Conservation (phyloP, 2,888 invertebrate genomes). For the Cosmopolites sordidus region DNA sequence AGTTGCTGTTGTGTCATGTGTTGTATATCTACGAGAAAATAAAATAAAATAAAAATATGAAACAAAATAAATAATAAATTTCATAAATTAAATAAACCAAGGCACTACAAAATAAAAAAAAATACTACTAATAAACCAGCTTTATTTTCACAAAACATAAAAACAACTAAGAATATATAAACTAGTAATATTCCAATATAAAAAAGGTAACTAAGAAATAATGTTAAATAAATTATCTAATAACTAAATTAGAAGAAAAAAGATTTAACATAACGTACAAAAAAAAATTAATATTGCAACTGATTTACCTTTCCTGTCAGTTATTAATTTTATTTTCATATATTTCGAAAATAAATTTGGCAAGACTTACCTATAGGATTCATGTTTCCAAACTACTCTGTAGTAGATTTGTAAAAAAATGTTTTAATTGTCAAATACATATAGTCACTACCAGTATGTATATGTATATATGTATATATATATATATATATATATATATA, state of each 20-base stretch:
- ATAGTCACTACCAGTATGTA: no score
- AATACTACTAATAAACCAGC: constrained; percentile 30
- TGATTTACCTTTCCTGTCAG: constrained; percentile 24
- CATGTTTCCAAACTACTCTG: no score
- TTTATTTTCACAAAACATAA: constrained; percentile 29
- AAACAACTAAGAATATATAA: constrained; percentile 19
- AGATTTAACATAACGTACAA: not conserved
- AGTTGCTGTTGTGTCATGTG: constrained; percentile 35
- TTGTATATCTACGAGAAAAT: constrained; percentile 26
- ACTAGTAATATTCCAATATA: constrained; percentile 30
- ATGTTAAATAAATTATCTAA: constrained; percentile 39
- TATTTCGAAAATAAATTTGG: no score
- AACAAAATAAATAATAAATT: constrained; percentile 10
- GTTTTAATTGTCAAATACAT: no score
- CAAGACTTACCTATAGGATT: no score
- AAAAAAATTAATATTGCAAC: constrained; percentile 35
- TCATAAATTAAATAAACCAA: constrained; percentile 13
- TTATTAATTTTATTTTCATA: no score
- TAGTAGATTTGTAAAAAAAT: no score
- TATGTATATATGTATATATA: no score
- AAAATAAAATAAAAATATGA: constrained; percentile 18
- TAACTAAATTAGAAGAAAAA: constrained; percentile 3
- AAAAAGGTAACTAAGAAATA: constrained; percentile 40
- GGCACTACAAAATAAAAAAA: constrained; percentile 13
- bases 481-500: no score